Conservation (phyloP, 2,888 invertebrate genomes). For the Sarcophaga subvicina region DNA sequence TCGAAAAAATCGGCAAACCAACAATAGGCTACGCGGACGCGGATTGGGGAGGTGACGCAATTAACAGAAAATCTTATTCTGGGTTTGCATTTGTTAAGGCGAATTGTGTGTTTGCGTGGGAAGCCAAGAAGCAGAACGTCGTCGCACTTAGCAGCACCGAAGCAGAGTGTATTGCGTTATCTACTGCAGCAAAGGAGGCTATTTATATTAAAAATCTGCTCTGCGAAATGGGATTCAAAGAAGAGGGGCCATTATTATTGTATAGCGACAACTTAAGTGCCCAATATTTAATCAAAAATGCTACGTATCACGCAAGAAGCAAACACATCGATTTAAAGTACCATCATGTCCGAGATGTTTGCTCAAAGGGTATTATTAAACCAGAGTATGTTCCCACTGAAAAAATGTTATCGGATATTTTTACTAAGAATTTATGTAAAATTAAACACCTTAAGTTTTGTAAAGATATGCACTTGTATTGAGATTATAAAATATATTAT, state of each 20-base stretch:
- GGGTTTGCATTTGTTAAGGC: no score
- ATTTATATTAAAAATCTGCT: constrained; percentile 4
- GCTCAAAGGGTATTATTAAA: neutral
- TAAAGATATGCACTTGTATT: no score
- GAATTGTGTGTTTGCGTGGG: no score
- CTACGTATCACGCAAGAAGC: no score
- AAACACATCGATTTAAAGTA: constrained; percentile 38
- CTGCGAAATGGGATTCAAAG: neutral
- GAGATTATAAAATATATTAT: no score
- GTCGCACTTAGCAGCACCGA: neutral
- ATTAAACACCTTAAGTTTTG: constrained; percentile 32
- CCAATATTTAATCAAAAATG: no score
- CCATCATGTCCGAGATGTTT: constrained; percentile 25
- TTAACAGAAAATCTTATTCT: no score
- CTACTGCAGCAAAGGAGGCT: neutral
- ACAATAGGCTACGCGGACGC: neutral
- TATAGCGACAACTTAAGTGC: constrained; percentile 1
- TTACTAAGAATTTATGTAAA: constrained; percentile 38
- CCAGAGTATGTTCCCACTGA: neutral
- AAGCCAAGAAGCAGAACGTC: no score
- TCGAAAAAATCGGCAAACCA: neutral
- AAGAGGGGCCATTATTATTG: neutral
- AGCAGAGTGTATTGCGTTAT: neutral
- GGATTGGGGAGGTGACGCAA: no score
- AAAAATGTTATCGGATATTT: constrained; percentile 31